A percentile compares a stretch with the other conserved stretches of the same genome.
phyloP scores from a whole-genome alignment of 2,113 vertebrate genomes.

The Aplodontia rufa region DNA sequence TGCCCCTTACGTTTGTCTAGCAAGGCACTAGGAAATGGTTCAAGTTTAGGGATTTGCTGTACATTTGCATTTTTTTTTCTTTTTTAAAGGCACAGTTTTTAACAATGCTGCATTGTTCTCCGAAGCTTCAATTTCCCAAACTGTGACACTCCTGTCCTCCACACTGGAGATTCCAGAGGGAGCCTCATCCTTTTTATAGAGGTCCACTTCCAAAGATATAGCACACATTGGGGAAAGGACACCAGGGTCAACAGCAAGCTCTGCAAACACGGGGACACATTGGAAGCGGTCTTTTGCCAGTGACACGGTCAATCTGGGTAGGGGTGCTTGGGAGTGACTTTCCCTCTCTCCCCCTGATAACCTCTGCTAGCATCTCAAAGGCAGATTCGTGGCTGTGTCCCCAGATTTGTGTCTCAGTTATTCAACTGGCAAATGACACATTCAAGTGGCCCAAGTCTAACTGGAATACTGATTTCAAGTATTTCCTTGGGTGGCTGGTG shows the following conservation, averaged over 20 bases:
- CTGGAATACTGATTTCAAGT: slow-evolving; percentile 64
- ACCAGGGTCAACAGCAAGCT: neutral
- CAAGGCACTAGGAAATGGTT: slow-evolving; percentile 96
- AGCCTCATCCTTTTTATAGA: neutral
- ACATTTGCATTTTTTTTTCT: slow-evolving; percentile 80
- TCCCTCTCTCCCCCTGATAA: neutral
- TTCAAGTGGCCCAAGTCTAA: slow-evolving; percentile 44
- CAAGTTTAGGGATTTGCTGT: slow-evolving; percentile 91
- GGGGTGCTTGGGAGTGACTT: neutral
- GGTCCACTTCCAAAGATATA: neutral
- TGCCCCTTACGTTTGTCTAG: slow-evolving; percentile 80
- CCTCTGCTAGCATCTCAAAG: slow-evolving; percentile 61
- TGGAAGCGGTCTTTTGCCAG: neutral
- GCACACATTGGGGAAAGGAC: neutral
- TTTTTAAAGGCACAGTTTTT: slow-evolving; percentile 86
- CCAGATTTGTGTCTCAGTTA: slow-evolving; percentile 68
- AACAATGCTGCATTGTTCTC: slow-evolving; percentile 79
- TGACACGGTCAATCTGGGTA: neutral
- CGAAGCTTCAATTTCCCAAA: neutral
- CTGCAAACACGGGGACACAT: neutral
- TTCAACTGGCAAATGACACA: slow-evolving; percentile 74
- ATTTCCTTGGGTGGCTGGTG: slow-evolving; percentile 69
- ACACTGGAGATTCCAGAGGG: neutral
- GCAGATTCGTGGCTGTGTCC: slow-evolving; percentile 75
- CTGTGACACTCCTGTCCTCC: neutral